Evolutionary conservation across 2,113 vertebrate genomes (phyloP).

Genomic region (Sylvilagus bachmani): DNA sequence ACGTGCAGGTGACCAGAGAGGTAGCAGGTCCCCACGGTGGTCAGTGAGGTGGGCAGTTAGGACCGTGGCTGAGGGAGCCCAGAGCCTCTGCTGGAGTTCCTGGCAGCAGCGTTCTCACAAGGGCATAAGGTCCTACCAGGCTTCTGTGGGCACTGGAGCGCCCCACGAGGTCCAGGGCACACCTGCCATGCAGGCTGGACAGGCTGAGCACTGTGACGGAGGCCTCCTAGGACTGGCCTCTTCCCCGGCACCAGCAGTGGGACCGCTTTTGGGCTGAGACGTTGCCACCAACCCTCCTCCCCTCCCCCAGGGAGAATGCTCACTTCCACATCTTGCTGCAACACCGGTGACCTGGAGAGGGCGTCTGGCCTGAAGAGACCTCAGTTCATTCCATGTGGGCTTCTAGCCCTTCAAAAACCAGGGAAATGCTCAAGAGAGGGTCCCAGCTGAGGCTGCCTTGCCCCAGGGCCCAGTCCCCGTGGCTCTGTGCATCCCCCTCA

Average conservation of each 20-base stretch:
- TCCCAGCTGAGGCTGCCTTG: neutral
- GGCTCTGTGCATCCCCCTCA: neutral
- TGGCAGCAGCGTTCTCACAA: neutral
- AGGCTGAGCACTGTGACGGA: neutral
- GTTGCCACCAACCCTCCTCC: neutral
- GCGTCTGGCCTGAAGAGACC: neutral
- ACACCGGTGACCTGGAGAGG: neutral
- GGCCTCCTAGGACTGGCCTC: neutral
- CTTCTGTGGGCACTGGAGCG: neutral
- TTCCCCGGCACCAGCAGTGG: neutral
- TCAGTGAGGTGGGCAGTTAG: neutral
- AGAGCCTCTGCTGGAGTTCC: neutral
- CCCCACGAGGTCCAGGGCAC: neutral
- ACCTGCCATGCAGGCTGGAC: fast-evolving
- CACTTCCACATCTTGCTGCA: neutral
- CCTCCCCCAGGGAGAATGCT: neutral
- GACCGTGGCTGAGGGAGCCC: neutral
- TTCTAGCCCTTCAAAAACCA: neutral
- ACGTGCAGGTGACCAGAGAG: fast-evolving
- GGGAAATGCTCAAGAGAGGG: neutral
- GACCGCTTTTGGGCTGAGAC: too few relatives aligned
- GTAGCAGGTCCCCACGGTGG: neutral
- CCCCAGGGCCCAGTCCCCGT: neutral
- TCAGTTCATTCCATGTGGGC: neutral
- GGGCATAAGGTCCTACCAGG: neutral